Base-by-base conservation (phyloP, 2,113 vertebrate species). In the Rhipidura dahli region DNA sequence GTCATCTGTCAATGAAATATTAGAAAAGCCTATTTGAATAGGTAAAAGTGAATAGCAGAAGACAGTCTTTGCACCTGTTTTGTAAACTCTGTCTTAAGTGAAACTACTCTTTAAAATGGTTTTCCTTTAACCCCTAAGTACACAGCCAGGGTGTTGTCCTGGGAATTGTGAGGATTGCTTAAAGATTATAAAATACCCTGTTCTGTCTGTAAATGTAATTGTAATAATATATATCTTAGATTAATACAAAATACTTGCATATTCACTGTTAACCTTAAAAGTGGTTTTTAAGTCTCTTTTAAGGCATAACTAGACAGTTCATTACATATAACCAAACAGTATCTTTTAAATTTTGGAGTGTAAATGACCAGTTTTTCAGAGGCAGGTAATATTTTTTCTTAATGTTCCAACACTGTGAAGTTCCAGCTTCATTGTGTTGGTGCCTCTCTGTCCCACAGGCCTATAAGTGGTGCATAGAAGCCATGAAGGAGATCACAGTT, bases 381-480 rank as follows among this genome's bases (percentile, higher is more conserved):
- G 15, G 5, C 42, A 53, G 60, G 11, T 42, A 3, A 7, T 60
- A 0, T 14, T 71, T 72, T 76, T 82, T 35, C 7, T 63, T 21
- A 3, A 2, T 23, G 21, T 51, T 69, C 15, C 49, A 31, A 23
- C 0, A 1, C 4, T 28, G 26, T 26, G 35, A 51, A 60, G 49
- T 64, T 71, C 8, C 44, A 54, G 21, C 28, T 56, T 26, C 2
- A 1, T 28, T 39, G n/a, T 64, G 42, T 26, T 73, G 28, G 86
- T 87, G 31, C 44, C 91, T 80, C 57, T 96, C 42, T 90, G 59
- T 60, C 92, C 87, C 75, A 39, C 95, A 99, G 99, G 99, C 99
- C n/a, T 99, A 99, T 71, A 98, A 99, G 90, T 99, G 99, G 99
- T 99, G 99, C 94, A 99, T 99, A 98, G 99, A 99, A 96, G 99